Evolutionary conservation across 2,888 invertebrate species (phyloP), one percentile per base, ranked within the genome.

Genomic region (Scaptodrosophila latifasciaeformis): DNA sequence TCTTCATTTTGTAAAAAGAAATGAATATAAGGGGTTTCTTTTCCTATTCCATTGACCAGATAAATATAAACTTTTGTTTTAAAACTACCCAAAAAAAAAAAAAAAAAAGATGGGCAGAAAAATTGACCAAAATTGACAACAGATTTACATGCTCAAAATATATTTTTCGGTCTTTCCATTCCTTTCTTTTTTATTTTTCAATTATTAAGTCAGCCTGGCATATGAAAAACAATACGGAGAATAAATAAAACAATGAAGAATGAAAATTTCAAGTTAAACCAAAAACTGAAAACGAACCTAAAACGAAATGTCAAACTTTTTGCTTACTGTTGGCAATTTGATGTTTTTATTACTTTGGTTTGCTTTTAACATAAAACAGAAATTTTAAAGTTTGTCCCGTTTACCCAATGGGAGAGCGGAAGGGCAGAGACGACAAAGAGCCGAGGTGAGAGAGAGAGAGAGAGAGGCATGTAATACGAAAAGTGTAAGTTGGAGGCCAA

Each of bases 151-250:
- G 51, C 50, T 50, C 66, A 35, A 34, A 55, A 54, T 61, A 62
- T 51, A n/a, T n/a, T n/a, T n/a, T n/a, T 68, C 15, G 37, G 37
- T 17, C 37, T 17, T 7, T 5, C 4, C 24, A 24, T 5, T 24
- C 7, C 24, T 50, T 37, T 9, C 34, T 50, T 24, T 7, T 3
- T n/a, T 45, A 50, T 42, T 54, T 54, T 58, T 66, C 69, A 72
- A 72, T 67, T 62, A 69, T 69, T 69, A 53, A 58, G 69, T 69
- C 54, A 58, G 40, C 59, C n/a, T n/a, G n/a, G 40, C 63, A 62
- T 52, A 64, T 13, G 13, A 63, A 62, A 29, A 24, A 12, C 17
- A 50, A 45, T 37, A 21, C 27, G 24, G n/a, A 27, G 7, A 45
- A 45, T n/a, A n/a, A 39, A n/a, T 39, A 52, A 19, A 21, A 13